phyloP scores from a whole-genome alignment of 2,113 vertebrate species.

The Perccottus glenii region DNA sequence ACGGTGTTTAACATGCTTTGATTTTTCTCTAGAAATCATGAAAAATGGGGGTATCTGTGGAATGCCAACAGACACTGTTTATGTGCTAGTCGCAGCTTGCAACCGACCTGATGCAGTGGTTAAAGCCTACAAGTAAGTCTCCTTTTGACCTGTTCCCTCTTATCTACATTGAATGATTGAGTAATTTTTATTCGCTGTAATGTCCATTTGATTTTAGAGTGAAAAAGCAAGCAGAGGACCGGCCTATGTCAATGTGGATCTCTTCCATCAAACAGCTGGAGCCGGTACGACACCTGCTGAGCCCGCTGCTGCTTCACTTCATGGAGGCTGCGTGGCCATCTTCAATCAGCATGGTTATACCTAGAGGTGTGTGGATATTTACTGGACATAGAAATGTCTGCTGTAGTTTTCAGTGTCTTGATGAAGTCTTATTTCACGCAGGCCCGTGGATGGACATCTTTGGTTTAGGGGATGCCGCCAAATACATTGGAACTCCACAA shows the following conservation, averaged over 20 bases:
- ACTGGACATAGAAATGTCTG: neutral
- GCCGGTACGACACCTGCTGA: conserved; percentile 84
- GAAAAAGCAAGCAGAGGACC: conserved; percentile 87
- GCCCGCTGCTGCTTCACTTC: conserved; percentile 87
- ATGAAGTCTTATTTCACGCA: conserved; percentile 54
- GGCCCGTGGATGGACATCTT: conserved; percentile 87
- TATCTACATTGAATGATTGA: neutral
- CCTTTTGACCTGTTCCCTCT: neutral
- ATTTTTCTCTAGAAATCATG: conserved; percentile 82
- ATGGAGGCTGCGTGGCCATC: conserved; percentile 91
- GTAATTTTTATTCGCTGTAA: neutral
- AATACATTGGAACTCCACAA: conserved; percentile 86
- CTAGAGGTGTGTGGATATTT: conserved; percentile 67
- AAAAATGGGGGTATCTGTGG: conserved; percentile 86
- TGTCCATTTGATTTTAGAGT: conserved; percentile 69
- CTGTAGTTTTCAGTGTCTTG: neutral
- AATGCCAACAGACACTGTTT: conserved; percentile 90
- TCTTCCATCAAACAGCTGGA: conserved; percentile 87
- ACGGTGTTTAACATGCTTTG: neutral
- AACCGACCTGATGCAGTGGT: conserved; percentile 86
- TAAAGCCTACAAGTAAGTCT: conserved; percentile 86
- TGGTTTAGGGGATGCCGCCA: conserved; percentile 86
- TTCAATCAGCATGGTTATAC: conserved; percentile 90
- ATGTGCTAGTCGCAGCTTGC: conserved; percentile 90
- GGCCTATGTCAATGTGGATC: conserved; percentile 92